Conservation (phyloP, 1,140 invertebrate species). For the Latrodectus geometricus region DNA sequence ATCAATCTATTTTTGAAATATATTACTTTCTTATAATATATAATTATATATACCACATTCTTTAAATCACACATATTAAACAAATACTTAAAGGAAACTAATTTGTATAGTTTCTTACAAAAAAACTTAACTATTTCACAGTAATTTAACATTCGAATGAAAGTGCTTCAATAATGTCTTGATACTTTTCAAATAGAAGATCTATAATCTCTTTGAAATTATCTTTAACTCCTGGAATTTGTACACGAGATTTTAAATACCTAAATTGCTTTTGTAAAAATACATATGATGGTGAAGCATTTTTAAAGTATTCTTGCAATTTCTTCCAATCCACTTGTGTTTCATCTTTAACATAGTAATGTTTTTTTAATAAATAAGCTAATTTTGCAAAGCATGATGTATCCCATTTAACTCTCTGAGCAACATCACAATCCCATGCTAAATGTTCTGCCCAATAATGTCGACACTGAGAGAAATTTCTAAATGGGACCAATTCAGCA, state of each 20-base stretch:
- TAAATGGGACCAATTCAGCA: neutral
- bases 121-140: too few species aligned
- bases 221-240: neutral
- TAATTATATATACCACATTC: too few species aligned
- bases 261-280: neutral
- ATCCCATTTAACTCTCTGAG: neutral
- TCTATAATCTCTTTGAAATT: neutral
- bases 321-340: neutral
- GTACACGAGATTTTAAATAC: neutral
- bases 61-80: too few species aligned
- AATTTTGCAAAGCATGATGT: neutral
- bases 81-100: too few species aligned
- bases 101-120: too few species aligned
- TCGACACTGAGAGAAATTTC: neutral
- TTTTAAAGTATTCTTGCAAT: neutral
- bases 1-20: too few species aligned
- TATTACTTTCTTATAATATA: too few species aligned
- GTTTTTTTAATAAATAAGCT: neutral
- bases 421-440: neutral
- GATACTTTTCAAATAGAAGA: neutral
- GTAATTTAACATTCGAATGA: too few species aligned
- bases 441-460: neutral
- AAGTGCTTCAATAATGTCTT: neutral
- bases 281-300: neutral
- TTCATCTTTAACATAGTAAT: neutral